These are phyloP conservation scores for Eilema depressum DNA, from an alignment of 2,888 invertebrate genomes.

Conservation along the genomic window DNA sequence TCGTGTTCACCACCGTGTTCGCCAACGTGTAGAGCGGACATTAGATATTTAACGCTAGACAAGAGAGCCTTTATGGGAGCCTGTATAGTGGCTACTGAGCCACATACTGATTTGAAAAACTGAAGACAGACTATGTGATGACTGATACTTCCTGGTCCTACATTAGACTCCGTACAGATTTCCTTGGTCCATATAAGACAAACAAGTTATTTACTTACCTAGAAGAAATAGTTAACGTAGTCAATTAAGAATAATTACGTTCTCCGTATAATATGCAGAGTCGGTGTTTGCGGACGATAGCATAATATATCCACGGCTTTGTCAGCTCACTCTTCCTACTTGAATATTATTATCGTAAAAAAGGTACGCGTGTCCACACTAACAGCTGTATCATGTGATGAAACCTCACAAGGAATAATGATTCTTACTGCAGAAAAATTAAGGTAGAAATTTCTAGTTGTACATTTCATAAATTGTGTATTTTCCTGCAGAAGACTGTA, in stretches of 20 bases:
- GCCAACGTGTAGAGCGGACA: no score
- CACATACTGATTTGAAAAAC: no score
- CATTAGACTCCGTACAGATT: neutral
- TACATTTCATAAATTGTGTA: constrained; percentile 33
- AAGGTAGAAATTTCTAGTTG: constrained; percentile 33
- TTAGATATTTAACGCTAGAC: no score
- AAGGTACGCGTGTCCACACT: constrained; percentile 46
- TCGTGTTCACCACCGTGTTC: no score
- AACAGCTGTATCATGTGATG: constrained; percentile 37
- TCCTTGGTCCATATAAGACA: neutral
- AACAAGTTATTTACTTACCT: neutral
- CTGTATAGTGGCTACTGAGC: no score
- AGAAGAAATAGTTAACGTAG: constrained; percentile 14
- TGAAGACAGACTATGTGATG: no score
- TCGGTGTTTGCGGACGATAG: constrained; percentile 19
- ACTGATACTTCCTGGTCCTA: no score
- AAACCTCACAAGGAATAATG: constrained; percentile 30
- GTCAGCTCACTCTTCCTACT: constrained; percentile 46
- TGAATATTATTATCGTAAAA: constrained; percentile 56
- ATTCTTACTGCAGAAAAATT: constrained; percentile 28
- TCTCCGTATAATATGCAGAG: constrained; percentile 21
- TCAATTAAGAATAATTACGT: constrained; percentile 42
- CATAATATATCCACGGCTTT: constrained; percentile 44
- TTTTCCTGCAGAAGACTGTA: constrained; percentile 36
- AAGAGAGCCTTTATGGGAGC: no score